Base-by-base conservation (phyloP, 2,888 invertebrate species). In the Eudasyphora cyanicolor region DNA sequence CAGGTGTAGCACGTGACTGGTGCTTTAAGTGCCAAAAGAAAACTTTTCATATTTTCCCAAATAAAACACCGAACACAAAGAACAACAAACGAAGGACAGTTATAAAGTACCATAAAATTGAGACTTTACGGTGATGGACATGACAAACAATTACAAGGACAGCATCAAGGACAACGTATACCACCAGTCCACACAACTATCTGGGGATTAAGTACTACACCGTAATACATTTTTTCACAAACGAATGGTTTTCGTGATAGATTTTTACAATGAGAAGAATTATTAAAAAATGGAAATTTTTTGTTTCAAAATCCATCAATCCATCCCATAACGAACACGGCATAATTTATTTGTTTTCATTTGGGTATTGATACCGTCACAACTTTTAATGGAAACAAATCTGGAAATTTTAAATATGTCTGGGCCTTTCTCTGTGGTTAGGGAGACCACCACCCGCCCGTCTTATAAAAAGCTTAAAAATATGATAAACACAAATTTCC, bases 1-100 rank as follows among this genome's bases (percentile, higher is more conserved):
- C 74, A 62, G 74, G 42, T 74, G 49, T 45, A 24, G 27, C 10
- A 74, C 74, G 74, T 74, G 74, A 29, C n/a, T n/a, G n/a, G 27
- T 29, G 29, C 45, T 74, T 74, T 42, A 74, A 60, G 62, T n/a
- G n/a, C n/a, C n/a, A n/a, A n/a, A 29, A 74, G 4, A 42, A 74
- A 74, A 74, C 45, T 74, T 74, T 60, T 62, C 60, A 62, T 27
- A 24, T 3, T 74, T 62, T 29, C 2, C n/a, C 57, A 60, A 73
- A 4, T 29, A 38, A n/a, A 29, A 51, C 70, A 51, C n/a, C n/a
- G n/a, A n/a, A n/a, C n/a, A 70, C 49, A 32, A 27, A 19, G 45
- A 12, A 38, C 38, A 38, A 38, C 10, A 54, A 21, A 7, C 12
- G 24, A 57, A 27, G 57, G 57, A 27, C 57, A 57, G 5, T 27